Conservation (phyloP, 1,140 invertebrate genomes). For the Magallana angulata region DNA sequence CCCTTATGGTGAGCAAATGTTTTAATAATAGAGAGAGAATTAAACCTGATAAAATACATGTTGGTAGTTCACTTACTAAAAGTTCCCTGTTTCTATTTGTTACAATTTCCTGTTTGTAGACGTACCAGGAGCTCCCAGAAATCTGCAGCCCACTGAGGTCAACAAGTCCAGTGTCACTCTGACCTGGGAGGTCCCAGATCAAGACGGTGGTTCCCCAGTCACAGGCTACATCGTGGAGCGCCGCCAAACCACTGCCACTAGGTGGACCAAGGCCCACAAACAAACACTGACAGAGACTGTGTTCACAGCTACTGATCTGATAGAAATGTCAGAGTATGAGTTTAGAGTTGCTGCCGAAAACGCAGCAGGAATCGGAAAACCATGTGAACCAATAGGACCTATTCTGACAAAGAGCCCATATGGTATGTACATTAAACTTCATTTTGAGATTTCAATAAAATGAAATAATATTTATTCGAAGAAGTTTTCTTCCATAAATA, state of each 20-base stretch:
- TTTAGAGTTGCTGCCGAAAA: conserved; percentile 98
- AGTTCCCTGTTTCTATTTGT: neutral
- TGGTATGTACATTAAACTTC: conserved; percentile 81
- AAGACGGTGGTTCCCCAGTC: conserved; percentile 97
- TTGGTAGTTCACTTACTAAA: too few species aligned
- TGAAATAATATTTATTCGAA: too few species aligned
- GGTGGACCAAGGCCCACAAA: conserved; percentile 75
- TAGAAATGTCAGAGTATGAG: conserved; percentile 96
- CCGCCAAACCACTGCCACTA: conserved; percentile 85
- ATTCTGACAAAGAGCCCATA: conserved; percentile 96
- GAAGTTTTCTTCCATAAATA: too few species aligned
- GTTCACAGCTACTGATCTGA: conserved; percentile 93
- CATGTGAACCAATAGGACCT: conserved; percentile 92
- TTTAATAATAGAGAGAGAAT: too few species aligned
- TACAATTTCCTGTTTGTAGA: conserved; percentile 62
- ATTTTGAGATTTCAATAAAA: conserved; percentile 82
- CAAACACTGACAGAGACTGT: conserved; percentile 84
- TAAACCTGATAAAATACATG: too few species aligned
- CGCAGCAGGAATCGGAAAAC: conserved; percentile 93
- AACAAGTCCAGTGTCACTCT: conserved; percentile 94
- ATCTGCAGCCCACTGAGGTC: conserved; percentile 91
- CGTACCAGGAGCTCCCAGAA: conserved; percentile 80
- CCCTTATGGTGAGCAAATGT: conserved; percentile 73
- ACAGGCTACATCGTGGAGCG: conserved; percentile 96
- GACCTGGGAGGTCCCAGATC: conserved; percentile 97